phyloP scores from a whole-genome alignment of 2,113 vertebrate species.

The Odocoileus virginianus region DNA sequence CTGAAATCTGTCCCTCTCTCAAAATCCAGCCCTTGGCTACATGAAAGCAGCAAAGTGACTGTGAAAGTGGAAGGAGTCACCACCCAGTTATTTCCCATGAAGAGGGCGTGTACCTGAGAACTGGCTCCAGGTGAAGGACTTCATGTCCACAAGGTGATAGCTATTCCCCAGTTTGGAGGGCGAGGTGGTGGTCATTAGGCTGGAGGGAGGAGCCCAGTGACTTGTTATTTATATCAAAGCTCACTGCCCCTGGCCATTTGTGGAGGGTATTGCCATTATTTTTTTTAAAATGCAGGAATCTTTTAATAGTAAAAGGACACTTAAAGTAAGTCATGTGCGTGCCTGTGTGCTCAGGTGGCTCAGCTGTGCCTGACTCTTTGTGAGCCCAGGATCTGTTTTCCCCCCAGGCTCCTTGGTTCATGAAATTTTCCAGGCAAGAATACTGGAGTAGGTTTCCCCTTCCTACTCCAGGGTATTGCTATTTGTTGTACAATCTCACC shows the following conservation, averaged over 20 bases:
- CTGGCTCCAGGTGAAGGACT: background rate
- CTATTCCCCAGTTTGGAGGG: background rate
- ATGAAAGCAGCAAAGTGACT: background rate
- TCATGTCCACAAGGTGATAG: accelerated
- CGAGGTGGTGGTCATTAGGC: background rate
- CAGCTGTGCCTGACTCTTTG: background rate
- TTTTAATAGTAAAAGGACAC: background rate
- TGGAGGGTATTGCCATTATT: background rate
- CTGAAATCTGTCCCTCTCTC: background rate
- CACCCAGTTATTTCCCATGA: background rate
- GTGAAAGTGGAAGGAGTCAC: background rate
- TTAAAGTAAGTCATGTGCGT: background rate
- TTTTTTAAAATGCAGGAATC: background rate
- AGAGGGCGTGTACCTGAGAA: background rate
- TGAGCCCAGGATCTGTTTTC: background rate
- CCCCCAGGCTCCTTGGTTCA: background rate
- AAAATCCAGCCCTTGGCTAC: background rate
- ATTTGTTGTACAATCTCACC: background rate
- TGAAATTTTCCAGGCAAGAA: background rate
- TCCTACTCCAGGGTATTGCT: background rate
- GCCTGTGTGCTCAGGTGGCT: background rate
- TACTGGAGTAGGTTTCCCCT: background rate
- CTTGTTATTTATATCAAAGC: background rate
- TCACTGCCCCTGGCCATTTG: background rate
- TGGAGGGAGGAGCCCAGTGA: background rate